Evolutionary conservation across 2,113 vertebrate genomes (phyloP).

Genomic region (Chrysemys picta): DNA sequence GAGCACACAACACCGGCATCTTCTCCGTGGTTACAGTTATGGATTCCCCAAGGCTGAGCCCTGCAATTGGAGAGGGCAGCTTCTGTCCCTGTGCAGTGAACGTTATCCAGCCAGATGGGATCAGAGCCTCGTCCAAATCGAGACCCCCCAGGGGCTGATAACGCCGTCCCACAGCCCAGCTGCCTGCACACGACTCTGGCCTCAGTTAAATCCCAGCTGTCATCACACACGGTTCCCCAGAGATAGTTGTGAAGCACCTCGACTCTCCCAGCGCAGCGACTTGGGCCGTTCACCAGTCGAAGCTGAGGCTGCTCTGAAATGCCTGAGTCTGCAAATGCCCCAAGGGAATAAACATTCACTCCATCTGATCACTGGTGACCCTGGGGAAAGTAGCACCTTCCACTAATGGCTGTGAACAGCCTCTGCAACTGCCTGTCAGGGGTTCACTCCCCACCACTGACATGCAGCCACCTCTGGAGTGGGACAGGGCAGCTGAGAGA

Average conservation of each 20-base stretch:
- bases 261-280: constrained; percentile 66
- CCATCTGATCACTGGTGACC: not conserved
- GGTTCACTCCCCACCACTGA: not conserved
- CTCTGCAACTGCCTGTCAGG: not conserved
- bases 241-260: constrained; percentile 61
- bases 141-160: not conserved
- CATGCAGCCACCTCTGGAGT: not conserved
- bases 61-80: constrained; percentile 57
- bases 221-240: constrained; percentile 71
- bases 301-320: not conserved
- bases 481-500: not conserved
- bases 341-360: not conserved
- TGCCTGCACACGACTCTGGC: constrained; percentile 61
- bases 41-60: not conserved
- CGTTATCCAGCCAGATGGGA: constrained; percentile 71
- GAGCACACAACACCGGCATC: constrained; percentile 10
- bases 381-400: not conserved
- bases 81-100: constrained; percentile 69
- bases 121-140: constrained; percentile 39
- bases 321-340: not conserved
- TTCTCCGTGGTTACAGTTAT: constrained; percentile 33
- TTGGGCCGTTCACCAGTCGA: constrained; percentile 32
- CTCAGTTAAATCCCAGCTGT: not conserved
- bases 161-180: constrained; percentile 53
- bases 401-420: not conserved